Evolutionary conservation across 2,888 invertebrate genomes (phyloP).

Genomic region (Orchesella flavescens): DNA sequence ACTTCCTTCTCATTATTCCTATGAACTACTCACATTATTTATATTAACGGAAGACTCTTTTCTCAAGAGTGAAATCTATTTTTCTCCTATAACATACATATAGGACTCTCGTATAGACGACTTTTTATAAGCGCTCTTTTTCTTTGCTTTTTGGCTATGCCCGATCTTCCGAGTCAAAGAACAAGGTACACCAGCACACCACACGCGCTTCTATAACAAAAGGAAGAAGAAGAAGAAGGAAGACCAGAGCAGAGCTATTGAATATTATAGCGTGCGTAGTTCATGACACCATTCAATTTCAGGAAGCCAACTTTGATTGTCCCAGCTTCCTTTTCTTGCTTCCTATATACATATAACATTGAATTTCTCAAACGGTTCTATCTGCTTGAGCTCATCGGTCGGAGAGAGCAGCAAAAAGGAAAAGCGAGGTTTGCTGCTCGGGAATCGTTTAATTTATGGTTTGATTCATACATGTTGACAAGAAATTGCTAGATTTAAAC

Average conservation of each 20-base stretch:
- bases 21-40: not conserved
- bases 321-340: not conserved
- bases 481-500: conserved; percentile 31
- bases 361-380: not conserved
- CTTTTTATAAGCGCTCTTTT: too few species aligned
- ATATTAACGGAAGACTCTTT: not conserved
- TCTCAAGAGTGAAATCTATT: too few species aligned
- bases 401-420: not conserved
- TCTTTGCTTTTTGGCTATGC: too few species aligned
- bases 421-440: not conserved
- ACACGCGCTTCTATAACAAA: not conserved
- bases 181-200: not conserved
- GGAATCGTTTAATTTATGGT: conserved; percentile 46
- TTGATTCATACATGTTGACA: conserved; percentile 48
- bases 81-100: not conserved
- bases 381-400: not conserved
- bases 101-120: not conserved
- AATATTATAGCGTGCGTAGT: not conserved
- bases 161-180: not conserved
- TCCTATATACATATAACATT: not conserved
- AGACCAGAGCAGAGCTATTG: not conserved
- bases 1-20: not conserved
- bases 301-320: not conserved
- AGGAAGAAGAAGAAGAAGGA: not conserved
- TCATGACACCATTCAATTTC: conserved; percentile 24